Evolutionary conservation across 1,140 invertebrate genomes (phyloP), one percentile per base, ranked within the genome.

Genomic region (Drosophila gunungcola): DNA sequence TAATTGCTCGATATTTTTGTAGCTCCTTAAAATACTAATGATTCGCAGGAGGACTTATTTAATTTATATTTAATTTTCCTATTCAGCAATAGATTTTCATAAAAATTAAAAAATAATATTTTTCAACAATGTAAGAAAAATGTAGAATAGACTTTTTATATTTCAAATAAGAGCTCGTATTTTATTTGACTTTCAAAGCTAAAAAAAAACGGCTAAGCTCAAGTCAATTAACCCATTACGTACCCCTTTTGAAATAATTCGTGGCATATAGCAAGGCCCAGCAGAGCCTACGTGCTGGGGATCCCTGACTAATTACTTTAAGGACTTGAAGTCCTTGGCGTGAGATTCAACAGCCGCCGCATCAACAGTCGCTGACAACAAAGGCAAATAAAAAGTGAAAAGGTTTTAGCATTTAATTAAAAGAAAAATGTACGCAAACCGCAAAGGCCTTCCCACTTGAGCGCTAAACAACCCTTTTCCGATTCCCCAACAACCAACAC

Each of bases 331-430:
- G 42, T 64, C 42, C 69, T 55, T 68, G 43, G 62, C 29, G 42
- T 39, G 48, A 53, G 38, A 25, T 34, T 36, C 16, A 12, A 58
- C 42, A 58, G 56, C 56, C 32, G 2, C 29, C 45, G 13, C 55
- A 46, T 32, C 55, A 43, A 45, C 43, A 56, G 32, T 48, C 16
- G 36, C 61, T 21, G 45, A 43, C 45, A 68, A 68, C 48, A 68
- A 67, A 69, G 62, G 41, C 49, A 70, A 68, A 70, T 48, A 38
- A 54, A 65, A 45, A 64, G 54, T 27, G 3, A 45, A 80, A 86
- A 79, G 9, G 86, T 82, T 86, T 65, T 25, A 73, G 78, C 83
- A 81, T 82, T 86, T 86, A 86, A 86, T 86, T 86, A 86, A 82
- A 82, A 75, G 70, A 80, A 78, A 56, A 86, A 79, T 64, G 62